Conservation (phyloP, 2,888 invertebrate species). For the Tetranychus piercei region DNA sequence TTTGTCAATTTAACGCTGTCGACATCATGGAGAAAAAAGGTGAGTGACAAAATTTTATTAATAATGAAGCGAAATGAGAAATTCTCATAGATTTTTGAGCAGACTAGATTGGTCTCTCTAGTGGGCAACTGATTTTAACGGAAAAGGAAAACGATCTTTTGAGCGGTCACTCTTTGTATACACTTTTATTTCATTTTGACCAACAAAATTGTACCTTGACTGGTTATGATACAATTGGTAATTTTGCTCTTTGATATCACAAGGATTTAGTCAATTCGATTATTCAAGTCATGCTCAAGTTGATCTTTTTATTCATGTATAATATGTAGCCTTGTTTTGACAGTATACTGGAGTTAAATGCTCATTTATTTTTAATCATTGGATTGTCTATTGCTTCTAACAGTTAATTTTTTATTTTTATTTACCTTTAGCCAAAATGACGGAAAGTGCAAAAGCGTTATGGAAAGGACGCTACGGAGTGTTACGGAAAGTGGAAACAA, state of each 20-base stretch:
- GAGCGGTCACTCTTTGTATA: background rate
- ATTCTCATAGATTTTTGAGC: background rate
- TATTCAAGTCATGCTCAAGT: too few species aligned
- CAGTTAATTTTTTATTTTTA: background rate
- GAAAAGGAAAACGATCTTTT: background rate
- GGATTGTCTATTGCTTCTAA: background rate
- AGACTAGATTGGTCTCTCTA: background rate
- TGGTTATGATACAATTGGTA: background rate
- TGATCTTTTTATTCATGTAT: too few species aligned
- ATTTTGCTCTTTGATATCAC: too few species aligned
- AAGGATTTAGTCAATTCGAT: too few species aligned
- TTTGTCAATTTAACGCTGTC: background rate
- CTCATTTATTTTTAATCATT: background rate
- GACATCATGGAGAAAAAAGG: background rate
- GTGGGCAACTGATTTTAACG: background rate
- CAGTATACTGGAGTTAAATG: background rate
- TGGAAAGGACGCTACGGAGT: background rate
- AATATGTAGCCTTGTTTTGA: too few species aligned
- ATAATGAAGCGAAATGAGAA: background rate
- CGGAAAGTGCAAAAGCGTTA: background rate
- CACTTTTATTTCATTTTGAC: background rate
- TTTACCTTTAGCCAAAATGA: background rate
- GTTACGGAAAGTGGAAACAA: background rate
- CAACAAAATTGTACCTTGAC: background rate
- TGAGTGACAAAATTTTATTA: background rate